Conservation (phyloP, 2,797 vertebrate species). For the Salarias fasciatus region DNA sequence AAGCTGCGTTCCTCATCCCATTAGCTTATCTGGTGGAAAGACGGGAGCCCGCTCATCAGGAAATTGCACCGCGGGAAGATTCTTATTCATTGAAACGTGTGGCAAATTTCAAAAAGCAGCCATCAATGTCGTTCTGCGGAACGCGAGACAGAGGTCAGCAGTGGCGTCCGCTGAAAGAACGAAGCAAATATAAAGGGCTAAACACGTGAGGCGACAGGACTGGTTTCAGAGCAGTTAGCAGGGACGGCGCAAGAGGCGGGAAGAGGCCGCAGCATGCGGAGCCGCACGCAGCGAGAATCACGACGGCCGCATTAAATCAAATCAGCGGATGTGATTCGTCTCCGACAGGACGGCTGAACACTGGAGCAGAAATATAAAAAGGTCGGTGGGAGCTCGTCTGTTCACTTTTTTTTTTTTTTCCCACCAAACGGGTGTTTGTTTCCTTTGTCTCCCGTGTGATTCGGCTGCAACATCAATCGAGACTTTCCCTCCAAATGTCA, state of each 20-base stretch:
- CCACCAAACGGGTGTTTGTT: slow-evolving; percentile 10
- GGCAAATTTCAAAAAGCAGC: background rate
- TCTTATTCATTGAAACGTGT: slow-evolving; percentile 40
- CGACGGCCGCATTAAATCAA: slow-evolving; percentile 37
- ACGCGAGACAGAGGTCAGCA: too few species aligned
- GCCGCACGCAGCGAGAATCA: slow-evolving; percentile 9
- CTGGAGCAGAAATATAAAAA: slow-evolving; percentile 55
- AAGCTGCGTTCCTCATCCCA: slow-evolving; percentile 44
- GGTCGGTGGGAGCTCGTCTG: slow-evolving; percentile 35
- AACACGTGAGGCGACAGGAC: background rate
- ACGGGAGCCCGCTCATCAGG: slow-evolving; percentile 51
- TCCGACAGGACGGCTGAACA: slow-evolving; percentile 35
- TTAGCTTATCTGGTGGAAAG: slow-evolving; percentile 46
- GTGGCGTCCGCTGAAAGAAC: too few species aligned
- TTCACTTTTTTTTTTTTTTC: too few species aligned
- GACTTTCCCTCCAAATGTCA: slow-evolving; percentile 57
- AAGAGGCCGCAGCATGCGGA: slow-evolving; percentile 9
- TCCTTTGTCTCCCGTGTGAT: slow-evolving; percentile 44
- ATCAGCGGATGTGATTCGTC: slow-evolving; percentile 35
- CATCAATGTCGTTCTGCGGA: too few species aligned
- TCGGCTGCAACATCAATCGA: slow-evolving; percentile 48
- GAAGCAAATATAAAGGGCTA: too few species aligned
- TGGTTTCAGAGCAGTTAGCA: too few species aligned
- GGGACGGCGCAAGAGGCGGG: background rate
- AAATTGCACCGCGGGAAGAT: slow-evolving; percentile 45